Conservation (phyloP, 2,888 invertebrate genomes). For the Pseudoips prasinana region DNA sequence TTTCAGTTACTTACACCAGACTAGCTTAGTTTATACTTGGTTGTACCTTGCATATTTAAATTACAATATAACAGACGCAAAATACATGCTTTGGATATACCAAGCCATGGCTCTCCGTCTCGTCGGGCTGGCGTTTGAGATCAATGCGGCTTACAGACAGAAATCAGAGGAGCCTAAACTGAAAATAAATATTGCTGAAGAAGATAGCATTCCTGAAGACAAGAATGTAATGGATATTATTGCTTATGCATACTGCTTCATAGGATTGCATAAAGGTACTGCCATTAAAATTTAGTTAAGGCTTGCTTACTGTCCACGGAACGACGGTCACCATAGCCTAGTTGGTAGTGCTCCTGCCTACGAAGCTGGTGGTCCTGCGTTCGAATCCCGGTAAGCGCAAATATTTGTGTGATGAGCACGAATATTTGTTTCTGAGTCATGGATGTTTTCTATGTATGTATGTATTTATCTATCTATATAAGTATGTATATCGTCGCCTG, state of each 20-base stretch:
- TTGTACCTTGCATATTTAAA: conserved; percentile 88
- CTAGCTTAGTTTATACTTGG: conserved; percentile 89
- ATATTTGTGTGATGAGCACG: no score
- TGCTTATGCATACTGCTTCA: conserved; percentile 90
- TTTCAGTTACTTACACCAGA: conserved; percentile 86
- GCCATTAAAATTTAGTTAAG: no score
- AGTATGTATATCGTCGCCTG: no score
- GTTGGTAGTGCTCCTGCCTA: no score
- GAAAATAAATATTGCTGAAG: conserved; percentile 19
- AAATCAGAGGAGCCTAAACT: background rate
- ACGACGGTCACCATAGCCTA: background rate
- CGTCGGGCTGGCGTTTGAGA: conserved; percentile 92
- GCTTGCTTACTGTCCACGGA: no score
- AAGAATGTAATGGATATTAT: conserved; percentile 84
- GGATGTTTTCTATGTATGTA: no score
- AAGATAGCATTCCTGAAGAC: conserved; percentile 46
- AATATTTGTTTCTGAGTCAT: no score
- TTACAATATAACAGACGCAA: conserved; percentile 84
- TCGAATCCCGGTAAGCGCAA: no score
- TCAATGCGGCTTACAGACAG: conserved; percentile 55
- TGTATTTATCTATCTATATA: no score
- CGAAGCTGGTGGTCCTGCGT: no score
- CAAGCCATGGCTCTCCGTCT: conserved; percentile 91
- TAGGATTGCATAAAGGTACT: conserved; percentile 90
- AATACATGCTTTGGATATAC: conserved; percentile 89